Conservation (phyloP, 2,797 vertebrate species). For the Tauraco hartlaubi region DNA sequence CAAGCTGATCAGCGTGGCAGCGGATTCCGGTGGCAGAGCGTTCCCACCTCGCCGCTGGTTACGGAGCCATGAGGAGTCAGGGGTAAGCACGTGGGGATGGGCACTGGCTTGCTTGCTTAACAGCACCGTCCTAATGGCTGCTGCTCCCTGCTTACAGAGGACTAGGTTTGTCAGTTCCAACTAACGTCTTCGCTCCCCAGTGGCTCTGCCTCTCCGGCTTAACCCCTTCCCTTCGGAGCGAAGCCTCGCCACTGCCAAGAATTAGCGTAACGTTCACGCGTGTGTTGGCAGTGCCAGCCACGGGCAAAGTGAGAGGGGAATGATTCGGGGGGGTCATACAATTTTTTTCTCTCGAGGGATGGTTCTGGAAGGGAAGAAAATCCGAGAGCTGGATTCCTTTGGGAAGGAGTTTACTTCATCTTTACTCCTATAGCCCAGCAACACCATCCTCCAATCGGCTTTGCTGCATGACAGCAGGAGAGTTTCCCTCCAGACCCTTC, state of each 20-base stretch:
- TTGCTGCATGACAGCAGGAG: slow-evolving; percentile 59
- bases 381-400: slow-evolving; percentile 41
- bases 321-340: background rate
- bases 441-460: slow-evolving; percentile 67
- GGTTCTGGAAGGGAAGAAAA: slow-evolving; percentile 44
- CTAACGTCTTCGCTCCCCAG: slow-evolving; percentile 32
- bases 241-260: background rate
- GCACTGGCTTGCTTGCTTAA: background rate
- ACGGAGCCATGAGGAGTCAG: slow-evolving; percentile 1
- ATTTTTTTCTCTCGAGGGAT: slow-evolving; percentile 24
- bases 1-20: background rate
- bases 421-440: slow-evolving; percentile 71
- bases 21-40: background rate
- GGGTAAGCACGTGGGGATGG: slow-evolving; percentile 34
- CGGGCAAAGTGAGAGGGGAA: background rate
- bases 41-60: background rate
- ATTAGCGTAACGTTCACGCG: background rate
- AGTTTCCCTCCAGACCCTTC: slow-evolving; percentile 55
- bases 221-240: slow-evolving; percentile 54
- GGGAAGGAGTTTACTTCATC: slow-evolving; percentile 62
- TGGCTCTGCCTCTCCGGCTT: slow-evolving; percentile 32
- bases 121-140: background rate
- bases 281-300: background rate
- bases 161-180: slow-evolving; percentile 57
- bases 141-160: background rate